Conservation (phyloP, 2,113 vertebrate genomes). For the Crocuta crocuta region DNA sequence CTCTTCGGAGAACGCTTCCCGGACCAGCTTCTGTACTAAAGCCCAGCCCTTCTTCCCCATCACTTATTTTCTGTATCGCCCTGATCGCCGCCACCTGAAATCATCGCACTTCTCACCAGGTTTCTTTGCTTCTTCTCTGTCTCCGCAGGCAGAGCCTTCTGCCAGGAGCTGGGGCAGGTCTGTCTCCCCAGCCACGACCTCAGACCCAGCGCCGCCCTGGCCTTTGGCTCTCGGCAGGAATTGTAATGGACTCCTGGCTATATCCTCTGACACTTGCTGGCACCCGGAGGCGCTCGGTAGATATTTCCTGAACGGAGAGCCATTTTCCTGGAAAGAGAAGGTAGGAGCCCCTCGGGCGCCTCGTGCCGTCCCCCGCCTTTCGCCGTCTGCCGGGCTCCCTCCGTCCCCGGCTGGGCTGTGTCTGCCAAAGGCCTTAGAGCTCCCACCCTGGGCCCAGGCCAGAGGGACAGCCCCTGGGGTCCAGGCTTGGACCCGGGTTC, state of each 20-base stretch:
- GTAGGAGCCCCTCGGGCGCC: rapidly evolving
- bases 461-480: neutral
- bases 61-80: rapidly evolving
- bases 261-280: rapidly evolving
- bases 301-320: neutral
- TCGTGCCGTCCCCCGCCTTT: rapidly evolving
- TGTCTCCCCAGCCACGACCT: no score
- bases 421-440: neutral
- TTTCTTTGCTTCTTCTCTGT: neutral
- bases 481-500: neutral
- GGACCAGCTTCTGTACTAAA: neutral
- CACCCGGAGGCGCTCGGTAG: neutral
- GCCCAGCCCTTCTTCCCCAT: rapidly evolving
- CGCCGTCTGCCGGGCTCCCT: rapidly evolving
- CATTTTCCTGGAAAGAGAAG: neutral
- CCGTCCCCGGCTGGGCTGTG: neutral
- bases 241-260: rapidly evolving
- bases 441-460: rapidly evolving
- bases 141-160: neutral
- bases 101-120: rapidly evolving
- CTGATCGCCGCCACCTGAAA: rapidly evolving
- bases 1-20: neutral
- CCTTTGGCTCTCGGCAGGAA: neutral
- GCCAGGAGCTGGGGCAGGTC: neutral
- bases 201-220: rapidly evolving